Base-by-base conservation (phyloP, 2,797 vertebrate species). In the Babyrousa celebensis region DNA sequence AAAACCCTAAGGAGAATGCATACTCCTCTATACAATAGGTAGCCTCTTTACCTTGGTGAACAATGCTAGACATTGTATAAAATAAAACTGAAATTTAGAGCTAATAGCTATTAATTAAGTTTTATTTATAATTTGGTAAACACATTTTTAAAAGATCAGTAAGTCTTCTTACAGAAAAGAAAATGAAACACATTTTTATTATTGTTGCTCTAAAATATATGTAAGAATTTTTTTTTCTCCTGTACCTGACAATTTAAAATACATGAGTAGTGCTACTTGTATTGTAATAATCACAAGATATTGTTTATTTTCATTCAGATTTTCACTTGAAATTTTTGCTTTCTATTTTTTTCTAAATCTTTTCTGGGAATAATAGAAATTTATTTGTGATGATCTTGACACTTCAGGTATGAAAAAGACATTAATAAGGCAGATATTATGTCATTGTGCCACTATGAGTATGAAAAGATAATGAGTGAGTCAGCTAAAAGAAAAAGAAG, bases 381-480 rank as follows among this genome's bases (percentile, higher is more conserved):
- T 18, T 70, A 29, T 92, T 92, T 95, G 23, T 83, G 71, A 94
- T 87, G 36, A 85, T 68, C 71, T 89, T 95, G 71, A 93, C 11
- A 92, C 43, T 85, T 90, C 36, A 86, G 25, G 36, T 92, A 36
- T 92, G 56, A 96, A 96, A 89, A 94, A 91, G n/a, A 74, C 29
- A 97, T 95, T 87, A 93, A 89, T 88, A 96, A 89, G 20, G 27
- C 23, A 92, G 70, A 88, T 93, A 95, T 94, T 74, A 65, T 93
- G 40, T 95, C 68, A 89, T n/a, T 70, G 20, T 4, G 21, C 63
- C 75, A 88, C 8, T 93, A 82, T 77, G 21, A 21, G 16, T 62
- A 52, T 89, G 63, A 85, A 95, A 97, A 93, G 68, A 74, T 86
- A 97, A 96, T 89, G 75, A 96, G 75, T 77, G 74, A 86, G 94